phyloP scores from a whole-genome alignment of 2,888 invertebrate species.

The Pimpla rufipes region DNA sequence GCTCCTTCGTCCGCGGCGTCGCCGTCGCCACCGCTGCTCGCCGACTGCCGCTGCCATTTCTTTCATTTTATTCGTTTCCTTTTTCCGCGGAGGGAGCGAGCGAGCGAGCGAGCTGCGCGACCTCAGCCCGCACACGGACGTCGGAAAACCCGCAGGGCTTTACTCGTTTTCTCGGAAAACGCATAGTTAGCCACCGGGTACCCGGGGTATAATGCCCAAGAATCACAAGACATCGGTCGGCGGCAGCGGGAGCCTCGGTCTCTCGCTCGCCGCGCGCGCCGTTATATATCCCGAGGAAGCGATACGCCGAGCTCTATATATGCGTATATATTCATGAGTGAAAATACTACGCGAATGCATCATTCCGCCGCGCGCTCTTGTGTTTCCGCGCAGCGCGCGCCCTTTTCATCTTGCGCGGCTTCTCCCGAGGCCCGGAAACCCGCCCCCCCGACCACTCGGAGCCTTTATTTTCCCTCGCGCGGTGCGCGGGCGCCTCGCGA shows the following conservation, averaged over 20 bases:
- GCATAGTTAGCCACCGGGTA: slow-evolving; percentile 59
- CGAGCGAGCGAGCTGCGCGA: too few species aligned
- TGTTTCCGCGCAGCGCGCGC: background rate
- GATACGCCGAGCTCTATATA: slow-evolving; percentile 1
- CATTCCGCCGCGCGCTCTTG: background rate
- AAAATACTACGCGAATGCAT: slow-evolving; percentile 9
- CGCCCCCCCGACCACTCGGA: background rate
- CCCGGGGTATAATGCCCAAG: slow-evolving; percentile 32
- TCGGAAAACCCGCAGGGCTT: slow-evolving; percentile 48
- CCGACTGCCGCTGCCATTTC: slow-evolving; percentile 55
- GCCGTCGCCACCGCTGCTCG: background rate
- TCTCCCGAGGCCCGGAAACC: background rate
- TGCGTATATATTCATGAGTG: slow-evolving; percentile 43
- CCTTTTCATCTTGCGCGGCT: background rate
- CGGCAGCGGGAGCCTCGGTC: too few species aligned
- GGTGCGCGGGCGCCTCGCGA: slow-evolving; percentile 14
- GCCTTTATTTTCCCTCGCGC: slow-evolving; percentile 36
- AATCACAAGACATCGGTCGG: slow-evolving; percentile 56
- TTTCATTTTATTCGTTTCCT: slow-evolving; percentile 68
- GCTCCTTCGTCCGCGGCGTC: slow-evolving; percentile 30
- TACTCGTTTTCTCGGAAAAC: slow-evolving; percentile 49
- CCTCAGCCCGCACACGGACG: slow-evolving; percentile 4
- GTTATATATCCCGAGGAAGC: slow-evolving; percentile 7
- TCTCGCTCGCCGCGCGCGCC: slow-evolving; percentile 1
- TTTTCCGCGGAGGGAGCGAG: slow-evolving; percentile 6